A percentile compares a stretch with the other conserved stretches of the same genome.
Conservation (phyloP, 2,113 vertebrate species). For the Coptodon bakossiorum region DNA sequence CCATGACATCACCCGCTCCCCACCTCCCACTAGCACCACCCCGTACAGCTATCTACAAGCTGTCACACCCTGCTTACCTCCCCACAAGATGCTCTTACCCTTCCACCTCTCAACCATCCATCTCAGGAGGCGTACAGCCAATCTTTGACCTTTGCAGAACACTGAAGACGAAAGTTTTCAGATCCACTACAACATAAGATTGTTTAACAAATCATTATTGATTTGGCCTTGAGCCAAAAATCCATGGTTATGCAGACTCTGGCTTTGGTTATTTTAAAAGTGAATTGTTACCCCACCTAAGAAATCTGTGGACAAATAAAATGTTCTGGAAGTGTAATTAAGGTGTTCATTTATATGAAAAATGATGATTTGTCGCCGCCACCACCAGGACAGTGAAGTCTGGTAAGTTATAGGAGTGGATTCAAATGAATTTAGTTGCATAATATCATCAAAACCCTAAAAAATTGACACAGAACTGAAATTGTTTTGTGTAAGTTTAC, state of each 20-base stretch:
- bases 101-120: conserved; percentile 8
- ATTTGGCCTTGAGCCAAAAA: neutral
- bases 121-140: neutral
- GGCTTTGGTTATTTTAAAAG: neutral
- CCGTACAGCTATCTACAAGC: conserved; percentile 18
- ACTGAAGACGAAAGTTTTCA: neutral
- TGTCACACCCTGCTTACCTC: conserved; percentile 16
- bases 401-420: neutral
- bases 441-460: neutral
- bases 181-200: neutral
- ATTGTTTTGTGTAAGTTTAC: neutral
- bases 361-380: rapidly evolving
- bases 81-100: neutral
- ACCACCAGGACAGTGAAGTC: neutral
- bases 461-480: neutral
- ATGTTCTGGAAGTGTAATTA: neutral
- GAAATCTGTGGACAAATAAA: neutral
- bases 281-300: neutral
- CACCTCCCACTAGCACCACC: conserved; percentile 28
- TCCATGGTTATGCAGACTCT: neutral
- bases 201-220: neutral
- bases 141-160: neutral
- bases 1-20: conserved; percentile 50
- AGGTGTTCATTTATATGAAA: neutral
- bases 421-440: neutral